Evolutionary conservation across 2,113 vertebrate species (phyloP).

Genomic region (Prochilodus magdalenae): DNA sequence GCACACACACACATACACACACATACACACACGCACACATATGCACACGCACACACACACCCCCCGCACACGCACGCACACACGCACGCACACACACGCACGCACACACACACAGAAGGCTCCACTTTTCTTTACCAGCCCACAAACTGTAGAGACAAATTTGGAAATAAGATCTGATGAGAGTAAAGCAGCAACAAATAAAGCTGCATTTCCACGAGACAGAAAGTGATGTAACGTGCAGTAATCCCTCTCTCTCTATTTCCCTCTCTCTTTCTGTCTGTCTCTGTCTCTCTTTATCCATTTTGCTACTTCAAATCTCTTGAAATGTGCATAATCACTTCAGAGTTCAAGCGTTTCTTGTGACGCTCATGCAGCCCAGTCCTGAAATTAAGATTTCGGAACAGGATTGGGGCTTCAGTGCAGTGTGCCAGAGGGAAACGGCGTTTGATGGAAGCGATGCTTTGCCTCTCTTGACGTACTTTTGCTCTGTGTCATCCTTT

Average conservation of each 20-base stretch:
- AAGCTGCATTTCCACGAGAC: background rate
- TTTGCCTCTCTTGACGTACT: background rate
- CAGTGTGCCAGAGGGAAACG: no score
- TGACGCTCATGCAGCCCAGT: no score
- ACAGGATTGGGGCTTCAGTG: no score
- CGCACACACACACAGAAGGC: background rate
- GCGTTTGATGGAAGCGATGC: background rate
- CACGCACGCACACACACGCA: background rate
- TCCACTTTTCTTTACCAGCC: background rate
- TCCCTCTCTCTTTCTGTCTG: background rate
- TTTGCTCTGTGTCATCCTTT: background rate
- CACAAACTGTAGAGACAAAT: background rate
- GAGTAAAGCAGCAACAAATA: background rate
- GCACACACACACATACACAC: no score
- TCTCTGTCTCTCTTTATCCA: background rate
- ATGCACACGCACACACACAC: background rate
- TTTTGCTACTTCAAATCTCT: background rate
- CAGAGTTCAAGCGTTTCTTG: no score
- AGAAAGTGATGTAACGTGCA: background rate
- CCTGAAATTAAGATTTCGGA: no score
- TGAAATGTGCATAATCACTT: no score
- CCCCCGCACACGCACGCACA: no score
- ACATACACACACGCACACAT: no score
- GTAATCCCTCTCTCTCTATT: background rate
- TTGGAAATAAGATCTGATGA: background rate